Conservation (phyloP, 1,140 invertebrate species). For the Trichonephila inaurata region DNA sequence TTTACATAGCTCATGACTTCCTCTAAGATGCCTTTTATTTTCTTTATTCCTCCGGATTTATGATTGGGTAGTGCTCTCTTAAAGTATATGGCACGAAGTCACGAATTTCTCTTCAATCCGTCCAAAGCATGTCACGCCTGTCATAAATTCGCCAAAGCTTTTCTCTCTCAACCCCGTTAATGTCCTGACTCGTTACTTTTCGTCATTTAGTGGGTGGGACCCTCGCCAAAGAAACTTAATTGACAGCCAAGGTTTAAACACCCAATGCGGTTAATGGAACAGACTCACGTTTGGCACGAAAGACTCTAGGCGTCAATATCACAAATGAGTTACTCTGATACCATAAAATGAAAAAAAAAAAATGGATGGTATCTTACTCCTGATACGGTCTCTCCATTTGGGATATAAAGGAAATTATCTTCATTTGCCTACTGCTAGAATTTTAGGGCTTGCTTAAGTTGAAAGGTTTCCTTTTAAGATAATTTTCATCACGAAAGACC, state of each 20-base stretch:
- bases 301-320: background rate
- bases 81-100: conserved; percentile 19
- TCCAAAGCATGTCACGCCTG: conserved; percentile 4
- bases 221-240: conserved; percentile 11
- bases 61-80: background rate
- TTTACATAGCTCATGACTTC: conserved; percentile 1
- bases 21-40: background rate
- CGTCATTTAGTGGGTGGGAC: conserved; percentile 10
- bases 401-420: too few relatives aligned
- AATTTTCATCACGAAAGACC: too few relatives aligned
- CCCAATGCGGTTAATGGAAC: conserved; percentile 20
- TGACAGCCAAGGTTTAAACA: conserved; percentile 13
- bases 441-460: too few relatives aligned
- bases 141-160: background rate
- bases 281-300: background rate
- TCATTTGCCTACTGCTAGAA: too few relatives aligned
- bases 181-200: background rate
- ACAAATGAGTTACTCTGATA: background rate
- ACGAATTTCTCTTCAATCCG: conserved; percentile 17
- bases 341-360: too few relatives aligned
- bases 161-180: background rate
- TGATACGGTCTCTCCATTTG: too few relatives aligned
- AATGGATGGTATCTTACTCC: too few relatives aligned
- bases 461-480: too few relatives aligned
- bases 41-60: background rate